Base-by-base conservation (phyloP, 2,888 invertebrate genomes). In the Apamea epomidion region DNA sequence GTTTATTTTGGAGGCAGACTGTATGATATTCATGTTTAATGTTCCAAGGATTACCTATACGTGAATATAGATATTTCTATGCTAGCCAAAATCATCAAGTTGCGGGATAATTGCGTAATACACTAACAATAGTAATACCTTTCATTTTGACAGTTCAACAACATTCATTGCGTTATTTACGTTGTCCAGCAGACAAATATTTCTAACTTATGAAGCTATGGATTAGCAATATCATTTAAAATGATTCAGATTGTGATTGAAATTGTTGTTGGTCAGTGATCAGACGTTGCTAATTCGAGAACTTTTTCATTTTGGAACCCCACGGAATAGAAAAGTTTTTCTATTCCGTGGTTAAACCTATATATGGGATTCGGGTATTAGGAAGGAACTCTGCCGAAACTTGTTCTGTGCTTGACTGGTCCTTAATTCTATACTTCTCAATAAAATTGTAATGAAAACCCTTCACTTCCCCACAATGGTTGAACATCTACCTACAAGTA, bases 1-100 rank as follows among this genome's bases (percentile, higher is more conserved):
- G 76, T 82, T 72, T 54, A 54, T 65, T 74, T 86, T 76, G 67
- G 32, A 16, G 68, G 60, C 32, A 69, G 58, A 62, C 37, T 69
- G 45, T 29, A n/a, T 64, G 42, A 18, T 25, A 32, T 62, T 84
- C 16, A 67, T 48, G 58, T 67, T 67, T 54, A 32, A 51, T 64
- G 48, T 58, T 68, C 16, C 5, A 51, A 25, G 21, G 32, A 54
- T 54, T 37, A 64, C 25, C 14, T 42, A 25, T 65, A 14, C 32
- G 3, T 25, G 60, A 62, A 21, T 16, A 10, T 45, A 8, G 10
- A 37, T 51, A 64, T 51, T 12, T 2, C 29, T 45, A 45, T 7
- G 18, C 25, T 67, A 7, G 25, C 32, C 16, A 29, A 32, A 68
- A 67, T 37, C 54, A 74, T 48, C 2, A 25, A 67, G 14, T 0